A percentile compares a stretch with the other conserved stretches of the same genome.
These are phyloP conservation scores for Steinernema feltiae DNA, from an alignment of 1,140 invertebrate genomes.

Conservation along the genomic window DNA sequence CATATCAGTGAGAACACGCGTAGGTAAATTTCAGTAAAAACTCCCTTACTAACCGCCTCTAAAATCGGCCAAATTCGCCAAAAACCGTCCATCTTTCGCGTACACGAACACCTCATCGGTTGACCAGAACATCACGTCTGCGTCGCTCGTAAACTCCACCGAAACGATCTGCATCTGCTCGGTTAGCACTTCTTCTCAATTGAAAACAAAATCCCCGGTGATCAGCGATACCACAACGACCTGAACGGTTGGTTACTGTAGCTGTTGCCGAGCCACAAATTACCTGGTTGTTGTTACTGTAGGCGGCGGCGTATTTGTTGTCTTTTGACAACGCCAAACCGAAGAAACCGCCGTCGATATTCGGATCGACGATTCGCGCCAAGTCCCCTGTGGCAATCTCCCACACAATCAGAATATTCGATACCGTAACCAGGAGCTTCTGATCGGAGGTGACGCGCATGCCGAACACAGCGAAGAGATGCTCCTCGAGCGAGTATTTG, in stretches of 20 bases:
- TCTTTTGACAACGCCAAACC: slow-evolving; percentile 85
- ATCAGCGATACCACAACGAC: slow-evolving; percentile 71
- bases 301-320: slow-evolving; percentile 89
- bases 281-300: slow-evolving; percentile 87
- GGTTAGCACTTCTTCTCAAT: slow-evolving; percentile 41
- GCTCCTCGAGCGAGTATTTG: slow-evolving; percentile 87
- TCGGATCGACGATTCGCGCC: slow-evolving; percentile 80
- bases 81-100: slow-evolving; percentile 38
- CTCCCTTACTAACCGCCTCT: background rate
- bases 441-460: slow-evolving; percentile 84
- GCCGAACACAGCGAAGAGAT: slow-evolving; percentile 93
- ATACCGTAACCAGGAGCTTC: slow-evolving; percentile 88
- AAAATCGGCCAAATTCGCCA: slow-evolving; percentile 21
- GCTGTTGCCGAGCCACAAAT: slow-evolving; percentile 65
- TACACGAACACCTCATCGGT: slow-evolving; percentile 41
- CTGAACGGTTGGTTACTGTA: slow-evolving; percentile 59
- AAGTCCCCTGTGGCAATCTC: slow-evolving; percentile 88
- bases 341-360: slow-evolving; percentile 79
- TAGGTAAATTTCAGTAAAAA: too few species aligned
- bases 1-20: too few species aligned
- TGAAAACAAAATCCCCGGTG: slow-evolving; percentile 62
- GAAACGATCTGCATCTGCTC: slow-evolving; percentile 48
- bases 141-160: slow-evolving; percentile 32
- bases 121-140: slow-evolving; percentile 45
- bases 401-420: slow-evolving; percentile 92